Evolutionary conservation across 2,888 invertebrate species (phyloP).

Genomic region (Ichneumon xanthorius): DNA sequence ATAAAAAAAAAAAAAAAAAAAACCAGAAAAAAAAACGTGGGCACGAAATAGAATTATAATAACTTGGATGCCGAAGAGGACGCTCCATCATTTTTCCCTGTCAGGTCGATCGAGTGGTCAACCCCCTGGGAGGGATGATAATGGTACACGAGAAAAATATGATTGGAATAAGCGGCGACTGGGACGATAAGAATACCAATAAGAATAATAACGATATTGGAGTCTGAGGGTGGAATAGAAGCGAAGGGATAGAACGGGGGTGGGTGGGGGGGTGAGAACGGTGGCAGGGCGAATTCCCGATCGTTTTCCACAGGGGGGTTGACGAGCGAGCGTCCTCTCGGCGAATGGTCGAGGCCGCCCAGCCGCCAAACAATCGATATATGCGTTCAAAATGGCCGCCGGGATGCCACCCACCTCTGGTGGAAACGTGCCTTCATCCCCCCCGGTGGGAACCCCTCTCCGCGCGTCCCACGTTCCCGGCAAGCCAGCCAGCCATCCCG

Average conservation of each 20-base stretch:
- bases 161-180: conserved; percentile 48
- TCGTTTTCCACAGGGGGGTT: conserved; percentile 67
- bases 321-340: conserved; percentile 78
- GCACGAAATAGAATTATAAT: neutral
- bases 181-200: conserved; percentile 51
- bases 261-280: conserved; percentile 2
- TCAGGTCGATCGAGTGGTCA: conserved; percentile 40
- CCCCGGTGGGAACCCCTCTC: conserved; percentile 55
- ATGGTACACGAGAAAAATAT: conserved; percentile 20
- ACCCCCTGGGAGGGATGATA: conserved; percentile 22
- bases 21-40: neutral
- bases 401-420: conserved; percentile 83
- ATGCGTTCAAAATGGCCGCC: conserved; percentile 85
- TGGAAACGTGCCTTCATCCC: conserved; percentile 68
- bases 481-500: conserved; percentile 66
- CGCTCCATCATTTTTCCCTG: conserved; percentile 6
- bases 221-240: conserved; percentile 37
- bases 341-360: conserved; percentile 84
- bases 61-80: neutral
- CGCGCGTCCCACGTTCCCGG: conserved; percentile 52
- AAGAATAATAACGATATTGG: conserved; percentile 39
- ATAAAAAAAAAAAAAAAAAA: conserved; percentile 14
- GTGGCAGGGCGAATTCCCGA: conserved; percentile 63
- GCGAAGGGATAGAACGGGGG: conserved; percentile 29
- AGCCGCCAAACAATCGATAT: conserved; percentile 85